Conservation (phyloP, 2,888 invertebrate species). For the Bhutanitis thaidina region DNA sequence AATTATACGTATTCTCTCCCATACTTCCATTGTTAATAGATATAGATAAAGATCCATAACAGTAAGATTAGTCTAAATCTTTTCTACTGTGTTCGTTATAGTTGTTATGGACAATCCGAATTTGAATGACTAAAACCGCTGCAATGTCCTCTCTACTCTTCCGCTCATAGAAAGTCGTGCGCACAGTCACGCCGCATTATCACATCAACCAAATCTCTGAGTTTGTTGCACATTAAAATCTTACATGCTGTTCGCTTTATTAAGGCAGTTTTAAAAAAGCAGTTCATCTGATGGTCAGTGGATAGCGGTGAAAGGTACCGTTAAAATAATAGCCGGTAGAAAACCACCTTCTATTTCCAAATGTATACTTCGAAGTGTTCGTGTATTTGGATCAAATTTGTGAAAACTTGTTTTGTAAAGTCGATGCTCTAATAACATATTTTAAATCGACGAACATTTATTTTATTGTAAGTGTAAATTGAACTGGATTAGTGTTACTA, state of each 20-base stretch:
- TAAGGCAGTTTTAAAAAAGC: conserved; percentile 66
- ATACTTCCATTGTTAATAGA: too few species aligned
- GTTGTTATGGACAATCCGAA: conserved; percentile 38
- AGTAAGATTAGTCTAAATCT: too few species aligned
- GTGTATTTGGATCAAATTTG: conserved; percentile 19
- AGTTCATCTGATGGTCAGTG: conserved; percentile 72
- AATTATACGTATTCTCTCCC: too few species aligned
- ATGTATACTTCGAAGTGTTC: conserved; percentile 30
- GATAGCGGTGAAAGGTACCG: conserved; percentile 79
- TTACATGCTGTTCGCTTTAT: conserved; percentile 74
- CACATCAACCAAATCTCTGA: conserved; percentile 70
- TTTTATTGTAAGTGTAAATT: background rate
- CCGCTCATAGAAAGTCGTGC: conserved; percentile 71
- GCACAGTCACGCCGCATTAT: conserved; percentile 70
- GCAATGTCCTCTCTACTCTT: conserved; percentile 43
- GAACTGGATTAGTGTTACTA: background rate
- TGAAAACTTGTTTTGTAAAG: conserved; percentile 16
- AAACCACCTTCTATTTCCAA: conserved; percentile 56
- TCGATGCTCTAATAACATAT: conserved; percentile 15
- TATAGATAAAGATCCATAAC: too few species aligned
- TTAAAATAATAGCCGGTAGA: conserved; percentile 69
- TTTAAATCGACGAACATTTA: conserved; percentile 15
- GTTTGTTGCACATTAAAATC: conserved; percentile 69
- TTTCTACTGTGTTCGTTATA: background rate
- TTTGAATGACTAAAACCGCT: conserved; percentile 43